phyloP scores from a whole-genome alignment of 1,140 invertebrate genomes.

The Nebria ingens region DNA sequence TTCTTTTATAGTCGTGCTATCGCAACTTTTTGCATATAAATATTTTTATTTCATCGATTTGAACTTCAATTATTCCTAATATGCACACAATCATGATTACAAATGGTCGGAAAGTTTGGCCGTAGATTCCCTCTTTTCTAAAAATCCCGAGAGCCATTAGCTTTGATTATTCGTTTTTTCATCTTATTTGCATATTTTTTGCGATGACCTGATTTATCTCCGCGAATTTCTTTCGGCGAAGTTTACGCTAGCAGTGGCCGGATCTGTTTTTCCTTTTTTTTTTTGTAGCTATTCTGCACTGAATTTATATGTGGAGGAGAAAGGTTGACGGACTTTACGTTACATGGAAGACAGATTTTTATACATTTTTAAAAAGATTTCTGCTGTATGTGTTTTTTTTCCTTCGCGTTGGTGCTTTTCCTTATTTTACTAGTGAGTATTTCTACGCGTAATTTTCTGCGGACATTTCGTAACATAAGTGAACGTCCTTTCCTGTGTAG shows the following conservation, averaged over 20 bases:
- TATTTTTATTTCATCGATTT: too few relatives aligned
- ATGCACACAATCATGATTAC: slow-evolving; percentile 4
- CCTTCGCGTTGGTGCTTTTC: neutral
- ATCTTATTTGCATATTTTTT: slow-evolving; percentile 10
- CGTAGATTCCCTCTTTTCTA: neutral
- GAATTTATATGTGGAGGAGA: neutral
- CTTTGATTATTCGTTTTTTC: slow-evolving; percentile 7
- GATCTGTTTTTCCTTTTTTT: too few relatives aligned
- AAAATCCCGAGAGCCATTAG: slow-evolving; percentile 3
- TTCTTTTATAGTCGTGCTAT: too few relatives aligned
- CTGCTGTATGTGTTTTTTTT: neutral
- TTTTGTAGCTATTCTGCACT: slow-evolving; percentile 1
- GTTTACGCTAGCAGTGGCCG: neutral
- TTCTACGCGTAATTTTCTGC: neutral
- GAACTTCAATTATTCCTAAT: slow-evolving; percentile 6
- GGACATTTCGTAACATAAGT: neutral
- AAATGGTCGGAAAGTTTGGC: slow-evolving; percentile 7
- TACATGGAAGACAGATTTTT: slow-evolving; percentile 1
- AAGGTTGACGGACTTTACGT: neutral
- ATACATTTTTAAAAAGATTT: slow-evolving; percentile 6
- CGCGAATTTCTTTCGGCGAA: neutral
- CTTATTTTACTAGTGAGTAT: too few relatives aligned
- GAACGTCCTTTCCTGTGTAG: neutral
- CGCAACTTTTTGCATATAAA: neutral
- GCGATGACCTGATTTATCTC: slow-evolving; percentile 8